Percentiles rank a stretch among this genome's conserved stretches.
These are phyloP conservation scores for Pollenia amentaria DNA, from an alignment of 2,888 invertebrate species.

Conservation along the genomic window DNA sequence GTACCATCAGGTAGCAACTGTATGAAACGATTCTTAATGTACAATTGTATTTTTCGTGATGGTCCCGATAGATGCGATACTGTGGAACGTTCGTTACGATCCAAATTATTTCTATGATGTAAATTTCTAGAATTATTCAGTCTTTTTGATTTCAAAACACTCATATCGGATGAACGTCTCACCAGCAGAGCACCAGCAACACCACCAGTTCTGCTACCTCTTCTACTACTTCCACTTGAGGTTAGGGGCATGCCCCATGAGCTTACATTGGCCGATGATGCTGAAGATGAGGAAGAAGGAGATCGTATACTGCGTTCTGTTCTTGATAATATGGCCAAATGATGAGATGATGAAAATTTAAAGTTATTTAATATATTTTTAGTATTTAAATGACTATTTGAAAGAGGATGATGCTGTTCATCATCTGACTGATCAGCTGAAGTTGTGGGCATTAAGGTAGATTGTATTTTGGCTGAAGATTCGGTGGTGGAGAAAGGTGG, in stretches of 20 bases:
- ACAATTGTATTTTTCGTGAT: conserved; percentile 92
- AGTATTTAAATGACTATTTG: conserved; percentile 45
- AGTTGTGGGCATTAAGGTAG: conserved; percentile 63
- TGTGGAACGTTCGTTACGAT: conserved; percentile 89
- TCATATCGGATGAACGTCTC: conserved; percentile 72
- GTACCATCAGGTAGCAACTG: conserved; percentile 93
- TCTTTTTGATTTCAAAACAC: conserved; percentile 83
- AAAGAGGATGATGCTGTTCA: conserved; percentile 27
- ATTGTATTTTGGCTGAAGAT: conserved; percentile 67
- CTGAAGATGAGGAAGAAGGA: conserved; percentile 30
- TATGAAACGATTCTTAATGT: conserved; percentile 92
- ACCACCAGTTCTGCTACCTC: conserved; percentile 56
- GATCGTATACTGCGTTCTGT: conserved; percentile 84
- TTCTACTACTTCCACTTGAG: conserved; percentile 42
- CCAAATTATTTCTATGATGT: conserved; percentile 82
- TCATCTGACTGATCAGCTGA: conserved; percentile 56
- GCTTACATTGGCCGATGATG: conserved; percentile 45
- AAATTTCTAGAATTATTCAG: conserved; percentile 84
- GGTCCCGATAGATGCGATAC: conserved; percentile 93
- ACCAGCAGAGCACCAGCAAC: conserved; percentile 70
- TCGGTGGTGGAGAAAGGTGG: conserved; percentile 69
- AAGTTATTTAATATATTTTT: conserved; percentile 73
- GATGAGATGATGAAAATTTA: conserved; percentile 77
- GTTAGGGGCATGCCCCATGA: conserved; percentile 33
- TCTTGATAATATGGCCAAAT: conserved; percentile 81